Percentiles rank a stretch among this genome's conserved stretches.
phyloP scores from a whole-genome alignment of 2,113 vertebrate genomes.

The Ctenodactylus gundi region DNA sequence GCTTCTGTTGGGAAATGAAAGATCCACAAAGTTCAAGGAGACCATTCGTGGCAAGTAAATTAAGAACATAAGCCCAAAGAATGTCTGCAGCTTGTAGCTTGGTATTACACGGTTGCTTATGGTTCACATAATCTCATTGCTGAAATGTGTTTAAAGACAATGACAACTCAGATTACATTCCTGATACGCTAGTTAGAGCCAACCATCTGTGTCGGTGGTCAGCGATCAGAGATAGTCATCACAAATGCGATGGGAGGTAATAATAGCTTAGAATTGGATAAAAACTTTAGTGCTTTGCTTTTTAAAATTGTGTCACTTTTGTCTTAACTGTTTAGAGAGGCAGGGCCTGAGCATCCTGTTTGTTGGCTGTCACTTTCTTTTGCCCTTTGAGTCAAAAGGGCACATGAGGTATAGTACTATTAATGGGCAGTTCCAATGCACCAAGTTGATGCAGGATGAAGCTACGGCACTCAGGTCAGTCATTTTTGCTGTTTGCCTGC shows the following conservation, averaged over 20 bases:
- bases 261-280: neutral
- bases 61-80: slow-evolving; percentile 55
- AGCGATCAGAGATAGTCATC: neutral
- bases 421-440: neutral
- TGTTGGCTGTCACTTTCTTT: neutral
- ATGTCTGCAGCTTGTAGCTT: slow-evolving; percentile 44
- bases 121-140: slow-evolving; percentile 33
- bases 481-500: slow-evolving; percentile 19
- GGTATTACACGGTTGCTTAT: slow-evolving; percentile 7
- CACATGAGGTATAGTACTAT: neutral
- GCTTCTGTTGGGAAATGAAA: slow-evolving; percentile 50
- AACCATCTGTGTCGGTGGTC: slow-evolving; percentile 31
- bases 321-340: neutral
- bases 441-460: neutral
- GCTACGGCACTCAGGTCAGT: neutral
- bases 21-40: slow-evolving; percentile 3
- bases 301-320: neutral
- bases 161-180: slow-evolving; percentile 32
- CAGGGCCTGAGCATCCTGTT: neutral
- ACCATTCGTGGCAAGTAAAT: slow-evolving; percentile 61
- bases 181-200: neutral
- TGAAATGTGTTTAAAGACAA: slow-evolving; percentile 40
- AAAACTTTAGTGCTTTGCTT: neutral
- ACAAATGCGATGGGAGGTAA: neutral
- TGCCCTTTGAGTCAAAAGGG: neutral